Evolutionary conservation across 2,113 vertebrate species (phyloP).

Genomic region (Raja brachyura): DNA sequence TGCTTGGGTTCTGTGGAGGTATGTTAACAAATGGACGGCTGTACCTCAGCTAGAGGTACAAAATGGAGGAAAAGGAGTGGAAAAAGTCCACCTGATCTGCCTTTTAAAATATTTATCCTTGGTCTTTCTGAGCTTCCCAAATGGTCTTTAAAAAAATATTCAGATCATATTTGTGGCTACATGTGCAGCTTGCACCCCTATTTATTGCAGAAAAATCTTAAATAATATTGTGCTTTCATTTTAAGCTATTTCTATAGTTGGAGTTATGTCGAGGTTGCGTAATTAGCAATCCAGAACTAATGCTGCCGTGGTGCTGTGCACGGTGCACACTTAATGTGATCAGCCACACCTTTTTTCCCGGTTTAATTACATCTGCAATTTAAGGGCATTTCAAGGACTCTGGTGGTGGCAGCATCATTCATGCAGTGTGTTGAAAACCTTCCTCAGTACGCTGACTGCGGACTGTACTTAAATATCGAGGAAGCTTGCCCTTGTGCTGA

Average conservation of each 20-base stretch:
- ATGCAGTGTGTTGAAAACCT: neutral
- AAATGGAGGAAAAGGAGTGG: neutral
- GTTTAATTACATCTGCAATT: neutral
- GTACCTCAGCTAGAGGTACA: neutral
- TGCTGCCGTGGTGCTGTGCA: neutral
- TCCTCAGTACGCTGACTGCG: neutral
- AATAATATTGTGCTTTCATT: neutral
- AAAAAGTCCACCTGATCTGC: neutral
- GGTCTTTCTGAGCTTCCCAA: neutral
- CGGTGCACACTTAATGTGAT: neutral
- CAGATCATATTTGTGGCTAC: neutral
- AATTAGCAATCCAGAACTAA: neutral
- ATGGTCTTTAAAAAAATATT: neutral
- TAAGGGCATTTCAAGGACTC: constrained; percentile 16
- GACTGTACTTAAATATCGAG: neutral
- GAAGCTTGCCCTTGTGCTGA: neutral
- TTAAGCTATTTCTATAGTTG: neutral
- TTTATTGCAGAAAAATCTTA: neutral
- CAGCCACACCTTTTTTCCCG: neutral
- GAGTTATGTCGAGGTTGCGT: neutral
- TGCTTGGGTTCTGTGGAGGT: too few relatives aligned
- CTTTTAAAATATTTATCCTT: neutral
- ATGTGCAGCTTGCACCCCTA: neutral
- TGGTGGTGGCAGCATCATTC: neutral
- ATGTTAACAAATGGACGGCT: neutral